phyloP scores from a whole-genome alignment of 2,113 vertebrate genomes.

The Myrmophylax atrothorax region DNA sequence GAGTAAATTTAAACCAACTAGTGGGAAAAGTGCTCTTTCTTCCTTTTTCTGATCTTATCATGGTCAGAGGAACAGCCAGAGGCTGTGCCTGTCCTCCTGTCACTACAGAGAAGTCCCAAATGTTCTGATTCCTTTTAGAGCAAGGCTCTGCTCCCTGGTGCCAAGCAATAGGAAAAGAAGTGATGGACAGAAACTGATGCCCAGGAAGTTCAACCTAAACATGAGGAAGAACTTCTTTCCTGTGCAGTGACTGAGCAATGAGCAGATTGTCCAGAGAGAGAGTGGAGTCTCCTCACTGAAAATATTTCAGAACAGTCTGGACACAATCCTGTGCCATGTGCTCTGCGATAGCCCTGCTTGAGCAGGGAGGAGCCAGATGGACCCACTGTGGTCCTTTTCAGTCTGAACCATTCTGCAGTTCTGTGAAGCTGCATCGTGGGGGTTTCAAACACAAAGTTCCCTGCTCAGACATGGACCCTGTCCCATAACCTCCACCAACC shows the following conservation, averaged over 20 bases:
- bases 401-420: not conserved
- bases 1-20: not conserved
- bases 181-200: not conserved
- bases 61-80: not conserved
- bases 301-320: not conserved
- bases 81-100: not conserved
- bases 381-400: not conserved
- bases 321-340: not conserved
- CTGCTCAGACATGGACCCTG: not conserved
- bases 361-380: not conserved
- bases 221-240: not conserved
- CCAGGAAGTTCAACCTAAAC: not conserved
- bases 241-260: not conserved
- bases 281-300: not conserved
- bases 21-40: not conserved
- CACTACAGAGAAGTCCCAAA: rapidly evolving
- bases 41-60: not conserved
- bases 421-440: rapidly evolving
- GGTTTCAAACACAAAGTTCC: not conserved
- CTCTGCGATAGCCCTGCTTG: not conserved
- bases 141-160: not conserved
- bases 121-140: not conserved
- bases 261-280: not conserved
- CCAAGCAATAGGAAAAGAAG: not conserved
- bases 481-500: not conserved